Evolutionary conservation across 2,113 vertebrate species (phyloP).

Genomic region (Psittacula cyanocephala): DNA sequence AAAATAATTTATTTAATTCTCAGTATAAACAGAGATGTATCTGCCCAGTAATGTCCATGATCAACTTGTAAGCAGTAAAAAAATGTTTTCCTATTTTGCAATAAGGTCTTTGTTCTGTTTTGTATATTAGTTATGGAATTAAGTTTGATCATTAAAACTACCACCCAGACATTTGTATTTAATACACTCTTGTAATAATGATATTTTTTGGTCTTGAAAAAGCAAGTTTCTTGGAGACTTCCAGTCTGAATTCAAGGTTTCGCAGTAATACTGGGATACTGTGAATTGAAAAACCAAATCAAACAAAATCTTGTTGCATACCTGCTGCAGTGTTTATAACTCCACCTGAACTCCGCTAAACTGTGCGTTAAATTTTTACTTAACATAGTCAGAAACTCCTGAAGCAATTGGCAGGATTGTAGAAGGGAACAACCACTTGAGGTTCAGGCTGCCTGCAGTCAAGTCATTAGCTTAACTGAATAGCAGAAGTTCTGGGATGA

Average conservation of each 20-base stretch:
- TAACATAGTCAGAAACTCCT: neutral
- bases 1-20: neutral
- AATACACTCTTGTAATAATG: neutral
- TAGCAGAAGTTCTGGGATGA: constrained; percentile 9
- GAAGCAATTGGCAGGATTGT: neutral
- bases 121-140: neutral
- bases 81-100: neutral
- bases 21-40: neutral
- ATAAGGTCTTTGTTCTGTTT: neutral
- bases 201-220: neutral
- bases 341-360: neutral
- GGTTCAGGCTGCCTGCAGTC: constrained; percentile 9
- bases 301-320: neutral
- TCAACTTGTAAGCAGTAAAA: neutral
- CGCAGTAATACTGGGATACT: neutral
- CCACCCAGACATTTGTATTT: neutral
- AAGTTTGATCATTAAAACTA: neutral
- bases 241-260: neutral
- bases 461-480: constrained; percentile 32
- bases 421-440: neutral
- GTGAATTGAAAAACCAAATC: neutral
- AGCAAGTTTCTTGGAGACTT: neutral
- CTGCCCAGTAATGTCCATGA: neutral
- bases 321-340: neutral
- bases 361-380: neutral